Base-by-base conservation (phyloP, 2,113 vertebrate genomes). In the Phylloscopus trochilus region DNA sequence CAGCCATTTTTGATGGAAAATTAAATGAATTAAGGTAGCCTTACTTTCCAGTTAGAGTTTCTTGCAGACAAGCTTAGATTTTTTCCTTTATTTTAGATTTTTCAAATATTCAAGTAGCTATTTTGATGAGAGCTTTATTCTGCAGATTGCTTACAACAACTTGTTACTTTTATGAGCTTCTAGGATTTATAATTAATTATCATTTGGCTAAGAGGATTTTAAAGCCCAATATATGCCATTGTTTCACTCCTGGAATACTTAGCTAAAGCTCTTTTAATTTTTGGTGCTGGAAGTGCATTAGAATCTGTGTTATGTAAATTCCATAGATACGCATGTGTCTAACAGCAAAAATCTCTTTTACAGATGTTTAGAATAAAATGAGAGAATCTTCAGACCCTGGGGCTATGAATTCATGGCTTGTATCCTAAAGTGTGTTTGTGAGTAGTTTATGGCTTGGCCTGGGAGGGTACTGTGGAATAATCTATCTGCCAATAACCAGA, bases 401-500 rank as follows among this genome's bases (percentile, higher is more conserved):
- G 41, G 72, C 58, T 75, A 2, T 66, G 67, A 73, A 80, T 85
- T 77, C 37, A 55, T 55, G 47, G 43, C 47, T 78, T 63, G 31
- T 62, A 44, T 77, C 30, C 70, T 66, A 37, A 83, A 58, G 41
- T 0, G 0, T 53, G 30, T 51, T 89, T 82, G 49, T 74, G 62
- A 81, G 60, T 60, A 0, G 3, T 49, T 94, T 49, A 92, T 84
- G 72, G 39, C 62, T 87, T 0, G 0, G 30, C 69, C 58, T 73
- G 15, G 16, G 91, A 87, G 87, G 67, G 56, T 52, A 27, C 51
- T 87, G 66, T 92, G 94, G 51, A 80, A 91, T 91, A 90, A 95
- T 95, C 90, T 76, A n/a, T 90, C 72, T 96, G 88, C 92, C 83
- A 94, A 63, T 88, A 92, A 92, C 75, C 76, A 85, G 79, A 46